These are phyloP conservation scores for Piprites chloris DNA, from an alignment of 2,113 vertebrate species.

Conservation along the genomic window DNA sequence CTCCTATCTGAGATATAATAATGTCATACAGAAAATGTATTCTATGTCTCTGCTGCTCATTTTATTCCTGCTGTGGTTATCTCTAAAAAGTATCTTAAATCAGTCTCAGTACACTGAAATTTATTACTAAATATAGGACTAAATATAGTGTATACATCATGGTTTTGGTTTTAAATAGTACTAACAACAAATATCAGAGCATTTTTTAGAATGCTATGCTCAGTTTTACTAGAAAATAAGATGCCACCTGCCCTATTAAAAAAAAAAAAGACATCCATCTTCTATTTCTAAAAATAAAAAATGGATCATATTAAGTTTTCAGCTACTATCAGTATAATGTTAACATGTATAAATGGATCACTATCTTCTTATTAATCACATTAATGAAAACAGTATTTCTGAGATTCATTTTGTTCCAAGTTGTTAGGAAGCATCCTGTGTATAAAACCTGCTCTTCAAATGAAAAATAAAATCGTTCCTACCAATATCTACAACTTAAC, in stretches of 20 bases:
- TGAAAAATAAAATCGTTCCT: not conserved
- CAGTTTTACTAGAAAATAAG: not conserved
- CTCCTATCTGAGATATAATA: constrained; percentile 16
- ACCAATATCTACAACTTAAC: not conserved
- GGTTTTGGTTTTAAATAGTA: not conserved
- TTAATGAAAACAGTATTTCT: not conserved
- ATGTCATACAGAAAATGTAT: constrained; percentile 2
- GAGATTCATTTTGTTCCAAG: not conserved
- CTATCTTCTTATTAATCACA: not conserved
- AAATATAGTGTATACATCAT: not conserved
- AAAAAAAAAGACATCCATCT: not conserved
- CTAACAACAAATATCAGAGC: not conserved
- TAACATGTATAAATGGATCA: not conserved
- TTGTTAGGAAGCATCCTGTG: not conserved
- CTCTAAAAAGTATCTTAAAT: constrained; percentile 12
- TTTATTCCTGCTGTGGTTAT: not conserved
- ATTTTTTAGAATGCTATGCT: not conserved
- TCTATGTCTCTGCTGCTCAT: not conserved
- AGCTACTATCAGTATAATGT: not conserved
- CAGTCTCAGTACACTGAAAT: not conserved
- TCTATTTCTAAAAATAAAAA: not conserved
- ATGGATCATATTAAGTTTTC: not conserved
- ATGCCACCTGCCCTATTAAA: not conserved
- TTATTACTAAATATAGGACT: not conserved
- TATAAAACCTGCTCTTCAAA: not conserved